Percentiles rank a stretch among this genome's conserved stretches.
Evolutionary conservation across 2,888 invertebrate genomes (phyloP).

Genomic region (Chymomyza fuscimana): DNA sequence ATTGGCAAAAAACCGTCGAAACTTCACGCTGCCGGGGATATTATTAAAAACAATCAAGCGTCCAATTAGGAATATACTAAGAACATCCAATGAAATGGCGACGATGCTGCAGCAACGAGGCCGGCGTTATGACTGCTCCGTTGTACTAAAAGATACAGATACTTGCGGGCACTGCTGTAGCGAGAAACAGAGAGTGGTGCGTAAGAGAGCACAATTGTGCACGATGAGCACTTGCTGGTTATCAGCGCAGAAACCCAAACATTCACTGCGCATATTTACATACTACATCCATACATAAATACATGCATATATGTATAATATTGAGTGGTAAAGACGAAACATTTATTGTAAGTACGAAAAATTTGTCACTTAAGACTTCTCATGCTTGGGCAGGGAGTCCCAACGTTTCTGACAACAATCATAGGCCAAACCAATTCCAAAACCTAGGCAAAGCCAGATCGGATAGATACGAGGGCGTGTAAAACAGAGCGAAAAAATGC

Average conservation of each 20-base stretch:
- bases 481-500: constrained; percentile 29
- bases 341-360: neutral
- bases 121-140: neutral
- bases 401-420: neutral
- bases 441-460: constrained; percentile 42
- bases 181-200: neutral
- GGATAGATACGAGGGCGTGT: constrained; percentile 38
- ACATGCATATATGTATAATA: neutral
- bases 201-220: neutral
- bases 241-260: neutral
- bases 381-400: neutral
- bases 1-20: neutral
- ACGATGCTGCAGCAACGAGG: neutral
- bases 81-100: neutral
- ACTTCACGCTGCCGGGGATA: neutral
- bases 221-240: neutral
- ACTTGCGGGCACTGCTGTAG: neutral
- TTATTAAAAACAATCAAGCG: neutral
- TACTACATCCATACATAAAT: neutral
- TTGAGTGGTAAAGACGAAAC: neutral
- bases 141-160: neutral
- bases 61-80: neutral
- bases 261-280: neutral
- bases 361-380: neutral
- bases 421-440: constrained; percentile 32